Conservation (phyloP, 2,113 vertebrate species). For the Ammodytes marinus region DNA sequence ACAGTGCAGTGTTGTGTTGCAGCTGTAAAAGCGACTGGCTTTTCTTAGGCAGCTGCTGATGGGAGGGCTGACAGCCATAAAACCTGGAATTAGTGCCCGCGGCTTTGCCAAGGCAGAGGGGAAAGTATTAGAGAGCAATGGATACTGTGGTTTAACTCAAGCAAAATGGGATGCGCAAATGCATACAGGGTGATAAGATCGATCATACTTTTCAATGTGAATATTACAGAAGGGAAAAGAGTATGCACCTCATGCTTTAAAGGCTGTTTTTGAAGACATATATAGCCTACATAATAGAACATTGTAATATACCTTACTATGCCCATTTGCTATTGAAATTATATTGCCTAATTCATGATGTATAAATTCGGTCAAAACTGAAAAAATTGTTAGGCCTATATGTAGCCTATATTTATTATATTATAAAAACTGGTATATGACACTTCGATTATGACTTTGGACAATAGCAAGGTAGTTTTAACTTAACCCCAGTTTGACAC, state of each 20-base stretch:
- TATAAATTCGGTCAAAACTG: background rate
- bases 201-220: background rate
- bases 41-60: constrained; percentile 47
- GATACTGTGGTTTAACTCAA: constrained; percentile 20
- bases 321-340: background rate
- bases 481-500: no score
- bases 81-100: constrained; percentile 53
- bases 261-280: background rate
- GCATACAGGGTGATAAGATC: background rate
- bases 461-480: background rate
- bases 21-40: constrained; percentile 53
- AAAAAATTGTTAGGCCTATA: background rate
- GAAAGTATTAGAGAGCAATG: constrained; percentile 46
- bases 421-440: background rate
- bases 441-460: background rate
- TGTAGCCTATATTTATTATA: background rate
- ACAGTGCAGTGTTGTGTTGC: constrained; percentile 45
- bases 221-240: background rate
- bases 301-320: background rate
- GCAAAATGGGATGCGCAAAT: background rate
- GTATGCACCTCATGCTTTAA: background rate
- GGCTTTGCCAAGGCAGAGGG: constrained; percentile 66
- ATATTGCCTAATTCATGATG: background rate
- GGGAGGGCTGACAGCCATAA: constrained; percentile 50
- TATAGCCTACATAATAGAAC: background rate